Percentiles rank a stretch among this genome's conserved stretches.
Conservation (phyloP, 2,888 invertebrate species). For the Stenodema calcarata region DNA sequence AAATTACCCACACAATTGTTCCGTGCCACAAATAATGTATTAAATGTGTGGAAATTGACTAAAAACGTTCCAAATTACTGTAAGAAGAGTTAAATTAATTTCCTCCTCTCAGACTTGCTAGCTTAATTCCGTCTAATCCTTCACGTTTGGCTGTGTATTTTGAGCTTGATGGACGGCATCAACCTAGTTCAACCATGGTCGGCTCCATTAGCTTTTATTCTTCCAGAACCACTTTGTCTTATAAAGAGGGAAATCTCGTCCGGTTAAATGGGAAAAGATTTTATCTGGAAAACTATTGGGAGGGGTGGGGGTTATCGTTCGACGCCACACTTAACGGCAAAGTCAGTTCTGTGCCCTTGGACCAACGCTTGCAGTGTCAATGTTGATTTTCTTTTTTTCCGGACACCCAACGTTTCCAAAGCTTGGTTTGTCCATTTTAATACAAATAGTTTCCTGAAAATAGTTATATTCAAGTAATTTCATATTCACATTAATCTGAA, state of each 20-base stretch:
- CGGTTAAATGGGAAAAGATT: slow-evolving; percentile 18
- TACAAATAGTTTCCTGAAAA: too few relatives aligned
- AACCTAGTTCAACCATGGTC: neutral
- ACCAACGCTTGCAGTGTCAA: neutral
- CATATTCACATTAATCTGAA: too few relatives aligned
- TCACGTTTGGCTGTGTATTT: neutral
- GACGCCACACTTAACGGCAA: neutral
- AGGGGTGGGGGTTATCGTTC: neutral
- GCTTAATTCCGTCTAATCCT: neutral
- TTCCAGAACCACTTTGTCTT: slow-evolving; percentile 10
- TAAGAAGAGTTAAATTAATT: too few relatives aligned
- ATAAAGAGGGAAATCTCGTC: slow-evolving; percentile 16
- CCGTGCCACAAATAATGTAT: too few relatives aligned
- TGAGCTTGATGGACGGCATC: slow-evolving; percentile 4
- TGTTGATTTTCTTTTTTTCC: neutral
- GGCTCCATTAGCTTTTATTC: slow-evolving; percentile 21
- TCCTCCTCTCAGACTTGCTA: neutral
- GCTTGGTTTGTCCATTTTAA: too few relatives aligned
- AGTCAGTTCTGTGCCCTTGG: neutral
- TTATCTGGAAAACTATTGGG: neutral
- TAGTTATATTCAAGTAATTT: too few relatives aligned
- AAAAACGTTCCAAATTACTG: too few relatives aligned
- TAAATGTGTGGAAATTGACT: too few relatives aligned
- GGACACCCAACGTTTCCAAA: neutral
- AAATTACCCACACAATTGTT: too few relatives aligned